Evolutionary conservation across 2,113 vertebrate genomes (phyloP).

Genomic region (Anser cygnoides): DNA sequence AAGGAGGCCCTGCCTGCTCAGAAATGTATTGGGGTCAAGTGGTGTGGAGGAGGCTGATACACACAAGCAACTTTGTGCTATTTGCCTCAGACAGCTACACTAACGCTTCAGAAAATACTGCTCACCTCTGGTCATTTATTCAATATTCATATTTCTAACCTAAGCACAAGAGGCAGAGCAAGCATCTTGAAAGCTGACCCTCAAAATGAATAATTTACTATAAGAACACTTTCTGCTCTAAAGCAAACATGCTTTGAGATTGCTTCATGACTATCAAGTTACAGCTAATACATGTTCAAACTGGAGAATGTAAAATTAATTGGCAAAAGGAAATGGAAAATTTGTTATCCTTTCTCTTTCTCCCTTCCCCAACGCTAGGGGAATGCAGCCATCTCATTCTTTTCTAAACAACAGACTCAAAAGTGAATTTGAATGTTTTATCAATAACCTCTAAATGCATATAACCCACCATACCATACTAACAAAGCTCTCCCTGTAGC

Average conservation of each 20-base stretch:
- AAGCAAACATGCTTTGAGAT: background rate
- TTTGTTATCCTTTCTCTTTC: background rate
- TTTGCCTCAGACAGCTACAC: background rate
- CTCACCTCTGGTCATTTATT: background rate
- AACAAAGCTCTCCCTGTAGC: background rate
- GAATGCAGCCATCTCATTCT: background rate
- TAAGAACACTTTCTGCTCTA: background rate
- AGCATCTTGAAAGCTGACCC: background rate
- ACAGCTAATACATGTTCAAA: background rate
- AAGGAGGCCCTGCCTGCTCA: background rate
- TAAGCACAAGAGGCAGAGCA: background rate
- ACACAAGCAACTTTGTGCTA: background rate
- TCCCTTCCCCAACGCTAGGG: background rate
- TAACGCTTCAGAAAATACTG: background rate
- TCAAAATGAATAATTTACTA: background rate
- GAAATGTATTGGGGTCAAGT: background rate
- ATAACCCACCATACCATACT: background rate
- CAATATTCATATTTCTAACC: background rate
- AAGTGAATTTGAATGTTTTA: background rate
- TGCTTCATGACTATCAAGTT: background rate
- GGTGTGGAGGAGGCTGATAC: background rate
- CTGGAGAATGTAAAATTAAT: background rate
- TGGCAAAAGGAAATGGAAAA: background rate
- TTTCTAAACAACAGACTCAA: fast-evolving
- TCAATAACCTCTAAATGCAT: background rate